These are phyloP conservation scores for Temnothorax longispinosus DNA, from an alignment of 1,140 invertebrate species.

Conservation along the genomic window DNA sequence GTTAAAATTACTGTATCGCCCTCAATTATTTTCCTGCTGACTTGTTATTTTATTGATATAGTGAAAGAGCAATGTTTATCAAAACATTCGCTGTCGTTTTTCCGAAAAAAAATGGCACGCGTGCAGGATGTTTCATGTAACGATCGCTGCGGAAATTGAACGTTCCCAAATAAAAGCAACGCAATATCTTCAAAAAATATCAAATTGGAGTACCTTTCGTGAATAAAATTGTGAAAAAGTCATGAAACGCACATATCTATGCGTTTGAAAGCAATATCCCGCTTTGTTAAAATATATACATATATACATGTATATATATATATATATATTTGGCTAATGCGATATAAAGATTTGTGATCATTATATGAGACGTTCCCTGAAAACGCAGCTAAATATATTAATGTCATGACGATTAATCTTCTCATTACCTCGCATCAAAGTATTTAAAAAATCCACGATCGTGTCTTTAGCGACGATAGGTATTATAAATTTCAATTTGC, in stretches of 20 bases:
- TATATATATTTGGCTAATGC: neutral
- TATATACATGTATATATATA: neutral
- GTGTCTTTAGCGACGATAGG: neutral
- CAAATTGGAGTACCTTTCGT: slow-evolving; percentile 40
- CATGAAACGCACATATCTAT: neutral
- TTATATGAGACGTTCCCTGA: neutral
- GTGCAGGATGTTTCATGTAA: slow-evolving; percentile 42
- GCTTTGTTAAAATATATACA: neutral
- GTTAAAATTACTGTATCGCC: neutral
- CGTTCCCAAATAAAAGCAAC: slow-evolving; percentile 55
- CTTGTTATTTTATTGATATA: slow-evolving; percentile 55
- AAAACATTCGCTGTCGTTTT: slow-evolving; percentile 48
- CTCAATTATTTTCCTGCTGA: slow-evolving; percentile 37
- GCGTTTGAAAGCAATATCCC: slow-evolving; percentile 21
- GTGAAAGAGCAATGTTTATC: slow-evolving; percentile 46
- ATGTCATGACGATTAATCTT: neutral
- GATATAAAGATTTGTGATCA: neutral
- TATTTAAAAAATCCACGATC: neutral
- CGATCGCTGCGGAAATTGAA: slow-evolving; percentile 40
- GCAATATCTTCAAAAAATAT: slow-evolving; percentile 55
- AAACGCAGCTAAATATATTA: neutral
- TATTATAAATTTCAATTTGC: slow-evolving; percentile 20
- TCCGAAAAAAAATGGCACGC: slow-evolving; percentile 38
- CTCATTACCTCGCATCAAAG: neutral
- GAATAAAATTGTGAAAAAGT: slow-evolving; percentile 46